These are phyloP conservation scores for Acleris emargana DNA, from an alignment of 2,888 invertebrate species.

Conservation along the genomic window DNA sequence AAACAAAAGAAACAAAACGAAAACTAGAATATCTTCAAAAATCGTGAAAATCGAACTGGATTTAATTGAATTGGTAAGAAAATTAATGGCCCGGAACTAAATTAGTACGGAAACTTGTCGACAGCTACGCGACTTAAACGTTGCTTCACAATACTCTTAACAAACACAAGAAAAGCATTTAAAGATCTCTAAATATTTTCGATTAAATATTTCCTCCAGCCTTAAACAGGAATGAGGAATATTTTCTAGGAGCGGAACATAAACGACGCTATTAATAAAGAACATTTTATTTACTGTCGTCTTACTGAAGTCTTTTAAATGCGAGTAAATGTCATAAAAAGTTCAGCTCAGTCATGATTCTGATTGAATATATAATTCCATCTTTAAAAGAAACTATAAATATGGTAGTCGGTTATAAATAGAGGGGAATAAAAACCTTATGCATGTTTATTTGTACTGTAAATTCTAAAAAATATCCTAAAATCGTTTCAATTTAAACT, in stretches of 20 bases:
- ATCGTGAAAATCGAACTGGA: too few species aligned
- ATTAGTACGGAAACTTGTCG: too few species aligned
- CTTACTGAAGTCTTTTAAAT: slow-evolving; percentile 35
- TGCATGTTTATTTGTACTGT: neutral
- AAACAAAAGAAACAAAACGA: too few species aligned
- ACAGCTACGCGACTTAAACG: too few species aligned
- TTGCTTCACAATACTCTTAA: neutral
- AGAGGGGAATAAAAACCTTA: too few species aligned
- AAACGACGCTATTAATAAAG: slow-evolving; percentile 48
- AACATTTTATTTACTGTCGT: slow-evolving; percentile 39
- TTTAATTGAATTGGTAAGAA: too few species aligned
- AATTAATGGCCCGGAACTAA: too few species aligned
- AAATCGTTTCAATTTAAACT: slow-evolving; percentile 25
- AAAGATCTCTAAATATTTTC: neutral
- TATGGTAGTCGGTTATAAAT: too few species aligned
- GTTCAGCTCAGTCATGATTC: neutral
- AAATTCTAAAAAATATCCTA: slow-evolving; percentile 6
- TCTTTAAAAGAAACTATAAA: neutral
- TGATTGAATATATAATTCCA: neutral
- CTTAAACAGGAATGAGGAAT: slow-evolving; percentile 42
- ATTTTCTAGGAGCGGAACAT: slow-evolving; percentile 44
- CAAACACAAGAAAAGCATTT: slow-evolving; percentile 1
- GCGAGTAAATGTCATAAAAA: slow-evolving; percentile 1
- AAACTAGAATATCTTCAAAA: too few species aligned
- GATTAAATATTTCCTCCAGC: slow-evolving; percentile 11